phyloP scores from a whole-genome alignment of 2,113 vertebrate genomes.

The Pterocles orientalis region DNA sequence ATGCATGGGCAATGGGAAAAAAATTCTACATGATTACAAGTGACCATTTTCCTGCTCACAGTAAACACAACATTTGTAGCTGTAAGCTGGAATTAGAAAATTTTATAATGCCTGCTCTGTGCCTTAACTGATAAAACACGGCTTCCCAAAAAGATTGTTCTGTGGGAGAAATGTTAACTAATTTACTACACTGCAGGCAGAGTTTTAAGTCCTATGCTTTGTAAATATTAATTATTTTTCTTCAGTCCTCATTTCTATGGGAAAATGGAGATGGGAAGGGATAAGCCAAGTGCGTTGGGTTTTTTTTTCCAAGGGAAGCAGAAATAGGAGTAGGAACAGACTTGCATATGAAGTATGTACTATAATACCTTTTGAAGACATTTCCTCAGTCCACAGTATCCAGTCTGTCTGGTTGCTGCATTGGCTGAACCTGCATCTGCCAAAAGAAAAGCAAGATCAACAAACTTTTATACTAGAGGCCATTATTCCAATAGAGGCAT shows the following conservation, averaged over 20 bases:
- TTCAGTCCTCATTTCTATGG: not conserved
- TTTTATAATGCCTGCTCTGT: not conserved
- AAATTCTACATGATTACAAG: not conserved
- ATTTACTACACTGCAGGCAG: not conserved
- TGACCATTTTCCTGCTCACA: not conserved
- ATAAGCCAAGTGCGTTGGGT: not conserved
- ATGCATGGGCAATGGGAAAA: not conserved
- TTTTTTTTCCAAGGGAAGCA: not conserved
- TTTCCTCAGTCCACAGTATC: conserved; percentile 10
- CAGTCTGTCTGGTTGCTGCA: conserved; percentile 39
- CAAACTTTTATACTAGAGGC: not conserved
- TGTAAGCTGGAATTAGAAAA: not conserved
- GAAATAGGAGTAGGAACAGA: not conserved
- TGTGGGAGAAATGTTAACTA: not conserved
- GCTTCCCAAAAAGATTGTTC: not conserved
- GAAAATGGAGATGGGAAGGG: not conserved
- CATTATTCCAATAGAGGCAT: not conserved
- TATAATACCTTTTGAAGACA: conserved; percentile 29
- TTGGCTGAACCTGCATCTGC: not conserved
- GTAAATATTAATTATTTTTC: not conserved
- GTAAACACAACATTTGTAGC: not conserved
- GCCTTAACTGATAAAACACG: not conserved
- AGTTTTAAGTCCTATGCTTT: not conserved
- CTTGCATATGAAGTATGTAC: not conserved
- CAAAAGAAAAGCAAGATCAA: not conserved